These are phyloP conservation scores for Gasterosteus aculeatus DNA, from an alignment of 2,113 vertebrate species.

Conservation along the genomic window DNA sequence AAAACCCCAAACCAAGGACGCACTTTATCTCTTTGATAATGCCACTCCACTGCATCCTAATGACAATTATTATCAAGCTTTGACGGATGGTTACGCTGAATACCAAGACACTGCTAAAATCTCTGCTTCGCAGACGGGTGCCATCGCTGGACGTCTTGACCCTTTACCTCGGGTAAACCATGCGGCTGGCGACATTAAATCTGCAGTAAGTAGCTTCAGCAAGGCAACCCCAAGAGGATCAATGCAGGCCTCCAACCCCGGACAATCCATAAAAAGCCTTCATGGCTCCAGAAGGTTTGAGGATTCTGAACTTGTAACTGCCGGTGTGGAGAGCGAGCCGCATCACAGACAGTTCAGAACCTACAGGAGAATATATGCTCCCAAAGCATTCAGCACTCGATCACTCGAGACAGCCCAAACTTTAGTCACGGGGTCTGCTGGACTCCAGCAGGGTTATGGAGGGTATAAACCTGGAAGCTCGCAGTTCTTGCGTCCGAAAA, in stretches of 20 bases:
- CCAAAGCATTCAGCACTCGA: conserved; percentile 15
- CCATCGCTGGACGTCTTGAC: not conserved
- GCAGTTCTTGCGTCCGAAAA: conserved; percentile 11
- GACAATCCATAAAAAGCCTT: conserved; percentile 9
- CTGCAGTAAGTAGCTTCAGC: not conserved
- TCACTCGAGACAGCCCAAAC: conserved; percentile 53
- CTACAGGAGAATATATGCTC: conserved; percentile 14
- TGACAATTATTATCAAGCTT: not conserved
- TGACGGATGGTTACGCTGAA: not conserved
- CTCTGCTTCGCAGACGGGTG: not conserved
- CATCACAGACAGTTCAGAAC: not conserved
- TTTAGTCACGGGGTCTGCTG: not conserved
- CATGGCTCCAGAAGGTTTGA: conserved; percentile 27
- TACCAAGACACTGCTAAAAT: not conserved
- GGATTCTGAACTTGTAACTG: not conserved
- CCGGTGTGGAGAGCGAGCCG: not conserved
- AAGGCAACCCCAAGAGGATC: not conserved
- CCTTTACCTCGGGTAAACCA: not conserved
- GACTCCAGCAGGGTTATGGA: not conserved
- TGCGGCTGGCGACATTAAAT: not conserved
- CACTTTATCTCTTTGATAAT: not conserved
- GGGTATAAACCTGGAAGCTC: not conserved
- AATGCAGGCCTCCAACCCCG: not conserved
- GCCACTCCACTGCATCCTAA: not conserved
- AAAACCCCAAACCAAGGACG: not conserved